Percentiles rank a stretch among this genome's conserved stretches.
phyloP scores from a whole-genome alignment of 2,113 vertebrate species.

The Cochlearius cochlearius region DNA sequence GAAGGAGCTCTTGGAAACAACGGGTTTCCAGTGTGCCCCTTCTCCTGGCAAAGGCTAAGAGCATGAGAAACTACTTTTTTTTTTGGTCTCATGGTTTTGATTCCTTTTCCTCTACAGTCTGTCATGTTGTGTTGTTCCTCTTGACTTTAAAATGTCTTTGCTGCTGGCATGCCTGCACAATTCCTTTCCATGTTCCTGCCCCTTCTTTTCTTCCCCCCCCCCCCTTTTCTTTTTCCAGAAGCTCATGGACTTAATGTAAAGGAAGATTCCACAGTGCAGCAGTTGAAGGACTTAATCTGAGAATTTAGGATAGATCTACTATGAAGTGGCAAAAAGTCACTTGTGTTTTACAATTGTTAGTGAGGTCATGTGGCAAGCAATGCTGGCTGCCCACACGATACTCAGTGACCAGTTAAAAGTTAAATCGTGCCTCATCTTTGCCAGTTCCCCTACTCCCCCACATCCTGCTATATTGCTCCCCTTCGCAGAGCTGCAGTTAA shows the following conservation, averaged over 20 bases:
- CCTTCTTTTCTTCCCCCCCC: neutral
- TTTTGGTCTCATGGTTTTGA: constrained; percentile 14
- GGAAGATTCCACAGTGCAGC: neutral
- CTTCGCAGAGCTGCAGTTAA: neutral
- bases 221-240: neutral
- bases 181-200: neutral
- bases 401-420: neutral
- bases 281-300: neutral
- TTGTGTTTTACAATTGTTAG: neutral
- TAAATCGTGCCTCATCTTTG: neutral
- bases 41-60: constrained; percentile 50
- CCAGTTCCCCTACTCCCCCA: neutral
- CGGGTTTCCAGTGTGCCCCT: constrained; percentile 22
- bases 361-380: neutral
- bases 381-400: fast-evolving
- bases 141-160: constrained; percentile 60
- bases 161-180: constrained; percentile 28
- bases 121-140: neutral
- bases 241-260: neutral
- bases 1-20: constrained; percentile 23
- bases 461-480: neutral
- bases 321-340: neutral
- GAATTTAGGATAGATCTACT: neutral
- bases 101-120: constrained; percentile 32
- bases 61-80: neutral